These are phyloP conservation scores for Eumacrocentrus americanus DNA, from an alignment of 2,888 invertebrate genomes.

Conservation along the genomic window DNA sequence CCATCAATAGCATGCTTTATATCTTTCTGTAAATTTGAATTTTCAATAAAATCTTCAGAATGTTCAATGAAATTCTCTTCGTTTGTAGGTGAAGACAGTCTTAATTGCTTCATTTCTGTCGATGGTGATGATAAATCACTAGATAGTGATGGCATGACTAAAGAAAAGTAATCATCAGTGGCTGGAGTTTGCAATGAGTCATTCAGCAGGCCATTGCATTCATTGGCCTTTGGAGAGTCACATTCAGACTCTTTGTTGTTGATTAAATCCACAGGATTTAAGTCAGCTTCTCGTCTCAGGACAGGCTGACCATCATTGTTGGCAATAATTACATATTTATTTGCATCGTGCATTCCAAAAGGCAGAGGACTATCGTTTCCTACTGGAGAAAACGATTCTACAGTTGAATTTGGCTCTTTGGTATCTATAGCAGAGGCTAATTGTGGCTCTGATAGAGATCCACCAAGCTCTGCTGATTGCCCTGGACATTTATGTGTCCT, in stretches of 20 bases:
- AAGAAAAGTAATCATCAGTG: slow-evolving; percentile 60
- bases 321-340: slow-evolving; percentile 53
- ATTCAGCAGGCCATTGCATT: slow-evolving; percentile 12
- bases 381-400: slow-evolving; percentile 29
- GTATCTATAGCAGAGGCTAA: neutral
- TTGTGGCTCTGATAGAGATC: slow-evolving; percentile 54
- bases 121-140: slow-evolving; percentile 71
- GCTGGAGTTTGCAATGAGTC: slow-evolving; percentile 43
- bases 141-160: slow-evolving; percentile 62
- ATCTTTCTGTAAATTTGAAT: slow-evolving; percentile 33
- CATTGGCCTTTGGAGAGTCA: slow-evolving; percentile 3
- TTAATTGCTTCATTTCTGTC: slow-evolving; percentile 70
- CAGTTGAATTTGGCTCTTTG: slow-evolving; percentile 46
- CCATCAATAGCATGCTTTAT: slow-evolving; percentile 37
- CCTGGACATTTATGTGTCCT: slow-evolving; percentile 80
- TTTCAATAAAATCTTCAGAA: slow-evolving; percentile 15
- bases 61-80: slow-evolving; percentile 22
- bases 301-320: slow-evolving; percentile 52
- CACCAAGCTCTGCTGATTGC: slow-evolving; percentile 68
- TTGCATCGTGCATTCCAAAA: slow-evolving; percentile 41
- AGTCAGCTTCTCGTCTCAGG: slow-evolving; percentile 47
- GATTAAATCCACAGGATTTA: slow-evolving; percentile 21
- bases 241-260: neutral
- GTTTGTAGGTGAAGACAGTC: slow-evolving; percentile 62
- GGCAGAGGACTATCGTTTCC: slow-evolving; percentile 26